A percentile compares a stretch with the other conserved stretches of the same genome.
These are phyloP conservation scores for Elysia crispata DNA, from an alignment of 2,888 invertebrate species.

Conservation along the genomic window DNA sequence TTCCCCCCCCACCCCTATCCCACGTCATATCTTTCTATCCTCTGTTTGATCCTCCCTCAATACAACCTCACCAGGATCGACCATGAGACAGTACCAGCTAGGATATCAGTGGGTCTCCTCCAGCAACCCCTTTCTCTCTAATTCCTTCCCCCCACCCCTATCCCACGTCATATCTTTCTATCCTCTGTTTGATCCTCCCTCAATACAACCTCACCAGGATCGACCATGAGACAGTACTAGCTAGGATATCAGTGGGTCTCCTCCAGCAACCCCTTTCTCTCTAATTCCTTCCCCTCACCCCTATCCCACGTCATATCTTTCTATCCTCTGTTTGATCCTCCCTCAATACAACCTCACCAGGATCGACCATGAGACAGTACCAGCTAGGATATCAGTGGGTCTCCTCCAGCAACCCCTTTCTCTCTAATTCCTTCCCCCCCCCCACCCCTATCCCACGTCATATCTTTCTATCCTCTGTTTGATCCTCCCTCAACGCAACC, in stretches of 20 bases:
- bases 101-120: slow-evolving; percentile 61
- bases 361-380: slow-evolving; percentile 60
- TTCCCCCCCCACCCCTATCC: not conserved
- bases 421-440: not conserved
- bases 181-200: too few species aligned
- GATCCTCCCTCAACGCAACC: not conserved
- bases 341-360: not conserved
- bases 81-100: slow-evolving; percentile 59
- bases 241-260: slow-evolving; percentile 52
- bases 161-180: too few species aligned
- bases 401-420: slow-evolving; percentile 44
- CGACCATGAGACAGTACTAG: slow-evolving; percentile 56
- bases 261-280: not conserved
- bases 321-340: not conserved
- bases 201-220: slow-evolving; percentile 59
- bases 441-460: not conserved
- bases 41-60: not conserved
- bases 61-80: slow-evolving; percentile 43
- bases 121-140: slow-evolving; percentile 49
- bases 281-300: not conserved
- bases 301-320: not conserved
- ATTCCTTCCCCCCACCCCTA: slow-evolving; percentile 11
- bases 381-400: slow-evolving; percentile 61
- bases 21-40: not conserved
- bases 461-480: not conserved